Evolutionary conservation across 1,140 invertebrate species (phyloP), one percentile per base, ranked within the genome.

Genomic region (Cotesia vestalis): DNA sequence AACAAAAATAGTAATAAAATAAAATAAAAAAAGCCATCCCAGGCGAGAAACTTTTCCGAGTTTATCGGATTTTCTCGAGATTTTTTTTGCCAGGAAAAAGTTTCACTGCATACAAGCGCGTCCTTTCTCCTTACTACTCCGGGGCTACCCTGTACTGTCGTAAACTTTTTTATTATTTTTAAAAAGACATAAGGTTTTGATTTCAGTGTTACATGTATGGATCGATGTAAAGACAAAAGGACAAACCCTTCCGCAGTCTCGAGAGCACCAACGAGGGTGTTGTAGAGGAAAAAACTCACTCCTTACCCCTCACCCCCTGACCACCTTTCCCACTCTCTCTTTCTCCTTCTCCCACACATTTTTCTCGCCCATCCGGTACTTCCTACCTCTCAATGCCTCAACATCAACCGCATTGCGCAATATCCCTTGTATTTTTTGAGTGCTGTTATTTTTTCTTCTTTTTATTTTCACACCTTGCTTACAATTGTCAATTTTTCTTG

Each of bases 181-280:
- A 46, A 46, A 46, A 46, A 46, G 20, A 20, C 17, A 34, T 59
- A 20, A 59, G 57, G 57, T 59, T 59, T 59, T 59, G 57, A 59
- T 59, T 59, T 59, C 57, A 59, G 57, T 59, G 57, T 59, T 27
- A 59, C 57, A 20, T 59, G 20, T 17, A 20, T 59, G 57, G 57
- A 59, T 59, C 57, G 57, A 59, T 59, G 57, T 4, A 11, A 59
- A 59, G 57, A 59, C 57, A 59, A 59, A 59, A 59, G 57, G 57
- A 59, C 20, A 59, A 59, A 59, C 57, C 57, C 57, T 59, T 59
- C 4, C 57, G 27, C 11, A 55, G 57, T 59, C 57, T 59, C 57
- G 57, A 59, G 57, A 20, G 57, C 57, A 59, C 14, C 57, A 59
- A 17, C 6, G 53, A 55, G n/a, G 53, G 53, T 55, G 53, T 55